phyloP scores from a whole-genome alignment of 2,888 invertebrate species.

The Drosophila setosimentum region DNA sequence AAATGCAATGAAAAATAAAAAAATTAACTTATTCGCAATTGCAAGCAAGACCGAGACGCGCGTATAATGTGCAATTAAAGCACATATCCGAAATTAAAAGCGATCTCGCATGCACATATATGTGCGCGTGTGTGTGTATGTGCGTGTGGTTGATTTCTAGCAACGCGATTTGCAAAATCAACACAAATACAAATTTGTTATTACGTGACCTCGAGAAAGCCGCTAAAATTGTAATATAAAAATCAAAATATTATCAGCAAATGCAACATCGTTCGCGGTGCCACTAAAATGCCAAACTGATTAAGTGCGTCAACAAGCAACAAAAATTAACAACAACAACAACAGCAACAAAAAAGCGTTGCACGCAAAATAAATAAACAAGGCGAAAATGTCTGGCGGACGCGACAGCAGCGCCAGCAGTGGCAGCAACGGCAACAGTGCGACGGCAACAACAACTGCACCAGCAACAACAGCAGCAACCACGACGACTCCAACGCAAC shows the following conservation, averaged over 20 bases:
- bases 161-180: constrained; percentile 55
- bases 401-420: constrained; percentile 70
- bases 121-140: neutral
- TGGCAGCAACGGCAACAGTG: constrained; percentile 12
- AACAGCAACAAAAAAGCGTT: constrained; percentile 19
- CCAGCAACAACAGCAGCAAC: constrained; percentile 51
- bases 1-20: constrained; percentile 62
- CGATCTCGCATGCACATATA: constrained; percentile 8
- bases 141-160: constrained; percentile 12
- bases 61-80: constrained; percentile 11
- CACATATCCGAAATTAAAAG: constrained; percentile 12
- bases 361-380: constrained; percentile 12
- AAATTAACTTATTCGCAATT: constrained; percentile 52
- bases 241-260: constrained; percentile 11
- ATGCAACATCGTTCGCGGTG: constrained; percentile 5
- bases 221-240: constrained; percentile 56
- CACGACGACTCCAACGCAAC: constrained; percentile 62
- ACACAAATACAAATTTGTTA: constrained; percentile 65
- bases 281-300: constrained; percentile 39
- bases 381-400: constrained; percentile 81
- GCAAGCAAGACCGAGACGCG: constrained; percentile 29
- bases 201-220: constrained; percentile 78
- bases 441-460: constrained; percentile 53
- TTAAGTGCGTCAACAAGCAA: constrained; percentile 9
- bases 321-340: constrained; percentile 1